These are phyloP conservation scores for Elysia chlorotica DNA, from an alignment of 1,140 invertebrate species.

Conservation along the genomic window DNA sequence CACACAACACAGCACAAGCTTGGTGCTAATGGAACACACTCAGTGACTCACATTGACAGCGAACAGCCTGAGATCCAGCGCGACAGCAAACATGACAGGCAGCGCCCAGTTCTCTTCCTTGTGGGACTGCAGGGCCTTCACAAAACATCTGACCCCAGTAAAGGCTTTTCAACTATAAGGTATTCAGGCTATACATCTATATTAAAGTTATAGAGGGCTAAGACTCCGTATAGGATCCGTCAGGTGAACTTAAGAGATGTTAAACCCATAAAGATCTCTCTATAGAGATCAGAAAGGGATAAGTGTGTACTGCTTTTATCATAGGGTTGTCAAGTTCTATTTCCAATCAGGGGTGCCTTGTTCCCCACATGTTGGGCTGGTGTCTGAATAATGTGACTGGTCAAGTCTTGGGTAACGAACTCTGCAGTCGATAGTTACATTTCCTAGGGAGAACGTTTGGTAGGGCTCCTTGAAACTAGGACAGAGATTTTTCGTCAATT, in stretches of 20 bases:
- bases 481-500: too few species aligned
- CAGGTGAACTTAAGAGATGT: not conserved
- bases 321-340: too few species aligned
- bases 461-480: not conserved
- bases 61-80: constrained; percentile 84
- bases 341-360: too few species aligned
- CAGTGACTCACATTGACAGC: constrained; percentile 66
- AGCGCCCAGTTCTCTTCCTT: constrained; percentile 97
- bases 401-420: not conserved
- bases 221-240: not conserved
- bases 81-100: constrained; percentile 86
- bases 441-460: not conserved
- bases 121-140: constrained; percentile 82
- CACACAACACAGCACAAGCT: too few species aligned
- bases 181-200: not conserved
- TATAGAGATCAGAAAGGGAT: not conserved
- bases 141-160: constrained; percentile 66
- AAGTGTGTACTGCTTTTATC: not conserved
- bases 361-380: too few species aligned
- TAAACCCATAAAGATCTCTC: not conserved
- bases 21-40: too few species aligned
- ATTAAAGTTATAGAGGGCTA: not conserved
- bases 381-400: too few species aligned
- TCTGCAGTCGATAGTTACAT: not conserved
- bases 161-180: constrained; percentile 9